Conservation (phyloP, 2,113 vertebrate species). For the Tapirus terrestris region DNA sequence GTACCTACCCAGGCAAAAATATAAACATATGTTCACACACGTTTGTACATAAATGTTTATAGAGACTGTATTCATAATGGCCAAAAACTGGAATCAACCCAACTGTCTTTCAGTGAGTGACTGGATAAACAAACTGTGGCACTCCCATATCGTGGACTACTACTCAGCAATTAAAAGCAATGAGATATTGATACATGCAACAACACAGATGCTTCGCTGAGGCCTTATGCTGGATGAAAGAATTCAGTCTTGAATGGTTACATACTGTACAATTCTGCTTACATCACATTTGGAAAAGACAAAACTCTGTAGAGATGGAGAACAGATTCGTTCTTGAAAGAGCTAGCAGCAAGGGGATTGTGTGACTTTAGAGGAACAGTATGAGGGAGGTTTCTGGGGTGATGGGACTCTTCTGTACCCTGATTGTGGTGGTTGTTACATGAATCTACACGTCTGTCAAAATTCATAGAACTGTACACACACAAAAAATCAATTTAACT, state of each 20-base stretch:
- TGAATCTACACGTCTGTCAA: not conserved
- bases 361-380: not conserved
- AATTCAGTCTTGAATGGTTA: not conserved
- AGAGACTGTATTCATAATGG: not conserved
- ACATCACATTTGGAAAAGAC: not conserved
- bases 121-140: not conserved
- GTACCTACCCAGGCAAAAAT: not conserved
- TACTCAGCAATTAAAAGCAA: not conserved
- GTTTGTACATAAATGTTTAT: not conserved
- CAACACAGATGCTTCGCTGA: not conserved
- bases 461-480: not conserved
- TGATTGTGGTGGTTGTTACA: not conserved
- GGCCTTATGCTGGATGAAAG: not conserved
- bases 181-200: too few relatives aligned
- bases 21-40: not conserved
- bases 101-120: not conserved
- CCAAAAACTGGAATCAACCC: not conserved
- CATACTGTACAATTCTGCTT: fast-evolving
- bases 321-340: fast-evolving
- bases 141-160: fast-evolving
- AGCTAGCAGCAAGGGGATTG: fast-evolving
- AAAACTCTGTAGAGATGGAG: not conserved
- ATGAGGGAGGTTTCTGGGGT: not conserved
- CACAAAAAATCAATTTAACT: not conserved
- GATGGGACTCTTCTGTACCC: fast-evolving